Base-by-base conservation (phyloP, 2,797 vertebrate genomes). In the Acipenser ruthenus region DNA sequence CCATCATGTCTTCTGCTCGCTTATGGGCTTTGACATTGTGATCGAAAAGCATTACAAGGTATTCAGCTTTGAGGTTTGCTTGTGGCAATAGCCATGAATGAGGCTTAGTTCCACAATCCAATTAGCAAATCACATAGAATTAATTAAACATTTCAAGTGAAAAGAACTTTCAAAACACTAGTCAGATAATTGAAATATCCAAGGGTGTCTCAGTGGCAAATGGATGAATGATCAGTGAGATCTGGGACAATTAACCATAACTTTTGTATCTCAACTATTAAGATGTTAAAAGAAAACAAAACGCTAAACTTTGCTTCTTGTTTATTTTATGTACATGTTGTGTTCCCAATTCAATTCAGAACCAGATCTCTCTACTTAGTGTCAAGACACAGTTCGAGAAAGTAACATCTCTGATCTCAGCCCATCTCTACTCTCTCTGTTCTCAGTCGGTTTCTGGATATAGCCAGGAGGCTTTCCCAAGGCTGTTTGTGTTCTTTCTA, bases 1-100 rank as follows among this genome's bases (percentile, higher is more conserved):
- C 69, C 53, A 60, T 70, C 67, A 67, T 60, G 61, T 62, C 65
- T 50, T 15, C 6, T 6, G 49, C 60, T 70, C 69, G 60, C 65
- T 50, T 48, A n/a, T 59, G 61, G 18, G 48, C 51, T 50, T 11
- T 59, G 47, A 56, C 61, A 49, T 13, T 56, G 51, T 70, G 56
- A 66, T 49, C 55, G 15, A 50, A 52, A 52, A 56, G 65, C 15
- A 60, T 49, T 64, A 56, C n/a, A 8, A 50, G 61, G 50, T 64
- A 18, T 52, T 60, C 65, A 64, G 53, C 65, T 65, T 67, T 70
- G 65, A 67, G 61, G 52, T 48, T 63, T 50, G 9, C 49, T 59
- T 23, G 6, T 55, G 60, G 15, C 60, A 11, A 11, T 50, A 53
- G 12, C 47, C n/a, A 7, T 4, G 55, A 10, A 18, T n/a, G 12